Base-by-base conservation (phyloP, 53 echinoderm and acorn worm genomes). In the Hippasteria phrygiana region DNA sequence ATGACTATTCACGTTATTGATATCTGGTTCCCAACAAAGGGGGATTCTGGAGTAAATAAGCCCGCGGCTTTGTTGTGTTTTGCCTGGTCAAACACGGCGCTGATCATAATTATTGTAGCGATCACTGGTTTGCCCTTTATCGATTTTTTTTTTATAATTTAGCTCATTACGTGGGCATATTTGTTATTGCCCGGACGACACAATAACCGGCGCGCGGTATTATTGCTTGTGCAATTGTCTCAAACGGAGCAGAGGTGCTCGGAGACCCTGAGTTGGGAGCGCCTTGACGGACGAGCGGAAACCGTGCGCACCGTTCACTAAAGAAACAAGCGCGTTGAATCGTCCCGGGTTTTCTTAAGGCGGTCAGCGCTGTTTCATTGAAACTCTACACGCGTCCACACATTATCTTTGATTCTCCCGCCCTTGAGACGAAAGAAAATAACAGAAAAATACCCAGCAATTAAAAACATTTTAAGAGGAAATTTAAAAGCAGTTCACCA, bases 111-210 rank as follows among this genome's bases (percentile, higher is more conserved):
- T 75, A 85, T 85, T 85, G 85, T 71, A 70, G 71, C 69, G 48
- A 85, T 64, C 50, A 70, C 85, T 85, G 53, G 79, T 84, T 43
- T 17, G 36, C 35, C 26, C 47, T 26, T 85, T 51, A 70, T 70
- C 85, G 70, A n/a, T n/a, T n/a, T n/a, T n/a, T n/a, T 85, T 85
- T 48, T 85, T 71, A 70, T 71, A 85, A 85, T 85, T 83, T 83
- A 85, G 70, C 85, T 85, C 71, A 71, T 85, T 85, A 85, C 70
- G 85, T 35, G 53, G 85, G 71, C 85, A 69, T 85, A 85, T 85
- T 85, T 85, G 71, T 85, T 85, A 70, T 85, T 75, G 64, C 70
- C 39, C 34, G 69, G 70, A 37, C 64, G 14, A 36, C 53, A 85
- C 85, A 85, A 85, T 85, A 43, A 71, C 69, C 37, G 71, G 24